Conservation (phyloP, 2,888 invertebrate genomes). For the Brenthis hecate region DNA sequence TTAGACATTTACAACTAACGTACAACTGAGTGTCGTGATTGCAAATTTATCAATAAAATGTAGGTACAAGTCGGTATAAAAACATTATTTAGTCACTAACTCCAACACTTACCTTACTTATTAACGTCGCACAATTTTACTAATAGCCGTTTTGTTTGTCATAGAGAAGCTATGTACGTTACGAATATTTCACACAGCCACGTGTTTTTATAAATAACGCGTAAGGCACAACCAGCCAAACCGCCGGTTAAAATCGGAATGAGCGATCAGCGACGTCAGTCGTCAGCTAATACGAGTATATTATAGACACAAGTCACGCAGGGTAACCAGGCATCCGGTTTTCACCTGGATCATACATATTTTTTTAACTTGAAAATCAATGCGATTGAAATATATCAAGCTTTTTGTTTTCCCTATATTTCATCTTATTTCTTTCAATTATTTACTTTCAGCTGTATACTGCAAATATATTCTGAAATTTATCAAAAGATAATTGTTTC, state of each 20-base stretch:
- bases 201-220: constrained; percentile 6
- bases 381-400: not conserved
- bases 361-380: not conserved
- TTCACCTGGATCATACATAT: not conserved
- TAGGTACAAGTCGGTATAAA: not conserved
- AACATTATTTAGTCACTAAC: not conserved
- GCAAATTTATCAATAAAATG: not conserved
- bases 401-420: no score
- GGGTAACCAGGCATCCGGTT: constrained; percentile 7
- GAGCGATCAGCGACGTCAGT: not conserved
- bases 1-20: no score
- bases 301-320: not conserved
- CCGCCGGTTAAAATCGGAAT: constrained; percentile 10
- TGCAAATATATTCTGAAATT: no score
- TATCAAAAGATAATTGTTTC: no score
- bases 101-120: constrained; percentile 2
- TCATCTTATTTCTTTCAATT: no score
- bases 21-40: no score
- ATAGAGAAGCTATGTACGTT: constrained; percentile 9
- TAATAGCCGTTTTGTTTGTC: not conserved
- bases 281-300: not conserved
- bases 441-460: no score
- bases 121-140: not conserved
- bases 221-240: constrained; percentile 3
- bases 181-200: constrained; percentile 6